Evolutionary conservation across 2,797 vertebrate genomes (phyloP), one percentile per base, ranked within the genome.

Genomic region (Macropodus opercularis): DNA sequence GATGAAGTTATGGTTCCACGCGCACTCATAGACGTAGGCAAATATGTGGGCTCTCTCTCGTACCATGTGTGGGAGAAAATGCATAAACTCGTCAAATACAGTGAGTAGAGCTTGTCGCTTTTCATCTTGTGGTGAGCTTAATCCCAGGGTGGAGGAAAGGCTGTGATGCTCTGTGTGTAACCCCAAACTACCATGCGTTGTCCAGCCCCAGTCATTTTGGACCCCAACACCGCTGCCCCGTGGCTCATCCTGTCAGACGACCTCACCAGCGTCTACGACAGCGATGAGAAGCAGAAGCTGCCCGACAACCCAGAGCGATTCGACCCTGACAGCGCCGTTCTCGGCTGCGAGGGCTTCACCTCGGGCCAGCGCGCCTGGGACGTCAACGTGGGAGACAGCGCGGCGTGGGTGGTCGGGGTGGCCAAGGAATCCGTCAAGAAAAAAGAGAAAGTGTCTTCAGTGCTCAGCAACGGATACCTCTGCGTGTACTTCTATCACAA

Each of bases 171-270:
- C 48, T 57, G 32, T 46, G 1, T 40, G 49, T 56, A 44, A 22
- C 11, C 15, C 3, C 24, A 39, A 22, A 6, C 32, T 79, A 66
- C 54, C 46, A 11, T 64, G 48, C 85, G 65, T 57, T 5, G 23
- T 51, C 31, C 81, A 92, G 91, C 71, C 7, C 86, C 89, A 0
- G 89, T 92, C 50, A 90, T 77, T 23, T 85, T 92, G 51, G 84
- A 92, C 64, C 90, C 91, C 29, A 92, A 92, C 89, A 90, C 86
- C 0, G 91, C 91, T 0, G 87, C 89, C 47, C 90, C 90, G 0
- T 92, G 91, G 90, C 89, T 92, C 31, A 1, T 83, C 48, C 65
- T 92, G 70, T 90, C 91, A 3, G 84, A 90, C 3, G 88, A 90
- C 65, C 88, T 91, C 51, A 66, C 72, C 71, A 79, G 69, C n/a